These are phyloP conservation scores for Drepanosiphum platanoidis DNA, from an alignment of 2,888 invertebrate genomes.

Conservation along the genomic window DNA sequence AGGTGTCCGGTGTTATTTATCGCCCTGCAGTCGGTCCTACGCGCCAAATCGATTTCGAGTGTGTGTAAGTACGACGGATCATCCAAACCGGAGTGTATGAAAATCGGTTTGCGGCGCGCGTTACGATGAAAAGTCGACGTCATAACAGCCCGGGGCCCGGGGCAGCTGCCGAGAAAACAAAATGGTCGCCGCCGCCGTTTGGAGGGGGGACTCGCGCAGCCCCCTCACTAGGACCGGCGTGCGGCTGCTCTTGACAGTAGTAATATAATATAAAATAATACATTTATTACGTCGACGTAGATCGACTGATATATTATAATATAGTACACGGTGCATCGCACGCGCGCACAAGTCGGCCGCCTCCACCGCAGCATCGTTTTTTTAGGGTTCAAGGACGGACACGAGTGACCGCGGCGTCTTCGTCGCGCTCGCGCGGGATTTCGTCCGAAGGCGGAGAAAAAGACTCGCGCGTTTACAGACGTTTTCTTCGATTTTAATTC, in stretches of 20 bases:
- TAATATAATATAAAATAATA: too few species aligned
- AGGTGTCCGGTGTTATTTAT: too few species aligned
- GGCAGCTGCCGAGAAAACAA: neutral
- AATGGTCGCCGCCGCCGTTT: neutral
- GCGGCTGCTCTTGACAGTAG: neutral
- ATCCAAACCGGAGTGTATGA: too few species aligned
- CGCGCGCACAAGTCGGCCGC: neutral
- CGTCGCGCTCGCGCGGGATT: neutral
- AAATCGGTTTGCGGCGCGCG: too few species aligned
- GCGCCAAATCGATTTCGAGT: neutral
- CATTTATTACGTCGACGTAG: neutral
- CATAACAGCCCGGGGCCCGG: too few species aligned
- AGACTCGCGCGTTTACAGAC: too few species aligned
- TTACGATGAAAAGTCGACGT: neutral
- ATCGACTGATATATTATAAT: too few species aligned
- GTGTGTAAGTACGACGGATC: neutral
- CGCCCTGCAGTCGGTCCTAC: neutral
- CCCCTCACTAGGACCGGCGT: neutral
- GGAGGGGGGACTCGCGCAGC: neutral
- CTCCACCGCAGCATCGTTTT: too few species aligned
- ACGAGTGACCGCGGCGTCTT: neutral
- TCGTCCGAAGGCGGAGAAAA: neutral
- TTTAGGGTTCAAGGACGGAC: slow-evolving; percentile 43
- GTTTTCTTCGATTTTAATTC: neutral
- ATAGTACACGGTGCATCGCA: too few species aligned